Base-by-base conservation (phyloP, 2,797 vertebrate species). In the Oryzias sinensis region DNA sequence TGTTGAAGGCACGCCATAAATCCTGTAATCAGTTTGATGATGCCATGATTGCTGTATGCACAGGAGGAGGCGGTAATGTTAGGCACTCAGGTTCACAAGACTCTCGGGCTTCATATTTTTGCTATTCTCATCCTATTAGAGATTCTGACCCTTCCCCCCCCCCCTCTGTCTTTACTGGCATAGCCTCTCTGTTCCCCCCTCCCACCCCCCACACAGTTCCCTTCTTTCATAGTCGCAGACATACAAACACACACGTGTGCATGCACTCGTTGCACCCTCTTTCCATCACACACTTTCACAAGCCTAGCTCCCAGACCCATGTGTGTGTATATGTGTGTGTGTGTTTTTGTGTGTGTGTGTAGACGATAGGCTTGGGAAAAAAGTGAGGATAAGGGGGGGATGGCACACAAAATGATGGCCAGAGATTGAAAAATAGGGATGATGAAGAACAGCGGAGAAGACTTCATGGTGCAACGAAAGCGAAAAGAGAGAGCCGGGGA, bases 81-180 rank as follows among this genome's bases (percentile, higher is more conserved):
- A 70, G 81, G 52, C 87, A 85, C 79, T 73, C 82, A 71, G 82
- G 81, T 90, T 90, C 87, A 87, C 77, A 71, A 82, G 78, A 78
- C 88, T 86, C 84, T 77, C 66, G 74, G 84, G 87, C 86, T 90
- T 87, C 74, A 82, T 83, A 77, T 83, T 85, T 88, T 86, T 82
- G 84, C 85, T 60, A 81, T 90, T 90, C 88, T 88, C 82, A 82
- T 87, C 82, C 86, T 89, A 86, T 88, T 91, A 88, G 86, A 87
- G 77, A 90, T 85, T 88, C 86, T 88, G 88, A 90, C 90, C 91
- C 90, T 89, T 88, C 90, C 90, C 20, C 89, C 89, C 77, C 78
- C 76, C 85, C 84, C 82, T 80, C 62, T 82, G 79, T 84, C 81
- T 85, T 33, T 33, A 33, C 76, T 84, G 79, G 82, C 52, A 43